Conservation (phyloP, 1,140 invertebrate genomes). For the Tenebrio molitor region DNA sequence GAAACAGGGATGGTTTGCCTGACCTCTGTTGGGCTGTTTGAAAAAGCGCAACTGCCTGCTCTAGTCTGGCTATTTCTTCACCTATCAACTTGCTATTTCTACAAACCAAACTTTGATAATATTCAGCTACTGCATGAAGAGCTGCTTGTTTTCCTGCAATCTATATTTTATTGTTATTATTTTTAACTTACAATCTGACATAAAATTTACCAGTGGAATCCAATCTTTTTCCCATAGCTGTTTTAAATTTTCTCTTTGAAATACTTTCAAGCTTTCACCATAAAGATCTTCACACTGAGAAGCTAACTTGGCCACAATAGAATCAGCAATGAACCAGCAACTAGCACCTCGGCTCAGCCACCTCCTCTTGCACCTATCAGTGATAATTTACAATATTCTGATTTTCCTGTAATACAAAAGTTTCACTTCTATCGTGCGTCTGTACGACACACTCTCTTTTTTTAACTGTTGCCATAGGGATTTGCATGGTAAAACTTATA, state of each 20-base stretch:
- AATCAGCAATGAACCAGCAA: too few species aligned
- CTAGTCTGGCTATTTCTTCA: slow-evolving; percentile 91
- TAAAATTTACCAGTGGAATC: slow-evolving; percentile 74
- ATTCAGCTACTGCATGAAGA: slow-evolving; percentile 90
- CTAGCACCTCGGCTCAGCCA: too few species aligned
- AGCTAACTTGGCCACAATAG: slow-evolving; percentile 92
- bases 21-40: slow-evolving; percentile 79
- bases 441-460: too few species aligned
- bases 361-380: too few species aligned
- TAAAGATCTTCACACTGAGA: slow-evolving; percentile 95
- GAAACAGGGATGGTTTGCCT: slow-evolving; percentile 75
- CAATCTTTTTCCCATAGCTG: slow-evolving; percentile 93
- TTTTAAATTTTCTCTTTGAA: slow-evolving; percentile 89
- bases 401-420: too few species aligned
- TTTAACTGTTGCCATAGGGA: too few species aligned
- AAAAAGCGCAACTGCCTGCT: slow-evolving; percentile 84
- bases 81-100: slow-evolving; percentile 88
- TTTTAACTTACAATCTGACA: too few species aligned
- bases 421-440: too few species aligned
- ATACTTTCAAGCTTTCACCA: slow-evolving; percentile 87
- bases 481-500: too few species aligned
- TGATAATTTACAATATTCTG: too few species aligned
- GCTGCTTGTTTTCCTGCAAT: slow-evolving; percentile 90
- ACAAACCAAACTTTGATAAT: slow-evolving; percentile 88
- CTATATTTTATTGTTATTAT: too few species aligned